Percentiles rank a stretch among this genome's conserved stretches.
Evolutionary conservation across 1,140 invertebrate species (phyloP).

Genomic region (Lepidostoma basale): DNA sequence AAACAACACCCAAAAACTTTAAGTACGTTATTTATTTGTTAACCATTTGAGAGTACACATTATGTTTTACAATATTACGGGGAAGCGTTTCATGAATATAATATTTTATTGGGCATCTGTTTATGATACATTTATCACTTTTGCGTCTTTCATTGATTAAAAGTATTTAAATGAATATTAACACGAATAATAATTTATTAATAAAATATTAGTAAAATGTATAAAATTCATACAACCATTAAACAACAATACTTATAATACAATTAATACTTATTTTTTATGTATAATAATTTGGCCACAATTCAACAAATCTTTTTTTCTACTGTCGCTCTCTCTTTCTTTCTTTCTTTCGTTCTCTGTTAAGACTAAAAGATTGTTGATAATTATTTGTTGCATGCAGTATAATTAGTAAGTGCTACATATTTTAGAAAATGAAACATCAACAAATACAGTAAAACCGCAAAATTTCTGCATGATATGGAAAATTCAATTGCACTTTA

Average conservation of each 20-base stretch:
- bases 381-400: too few relatives aligned
- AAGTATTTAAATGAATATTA: constrained; percentile 31
- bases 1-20: constrained; percentile 29
- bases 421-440: too few relatives aligned
- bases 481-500: too few relatives aligned
- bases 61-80: constrained; percentile 27
- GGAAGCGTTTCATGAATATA: constrained; percentile 32
- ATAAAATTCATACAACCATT: constrained; percentile 40
- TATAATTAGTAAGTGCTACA: too few relatives aligned
- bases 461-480: too few relatives aligned
- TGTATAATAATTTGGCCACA: constrained; percentile 35
- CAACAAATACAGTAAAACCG: too few relatives aligned
- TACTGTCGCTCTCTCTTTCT: too few relatives aligned
- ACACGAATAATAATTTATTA: constrained; percentile 27
- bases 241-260: constrained; percentile 30
- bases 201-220: constrained; percentile 29
- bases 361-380: too few relatives aligned
- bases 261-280: constrained; percentile 24
- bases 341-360: neutral
- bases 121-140: constrained; percentile 47
- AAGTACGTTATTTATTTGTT: constrained; percentile 32
- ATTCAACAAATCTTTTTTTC: constrained; percentile 22
- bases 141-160: constrained; percentile 45
- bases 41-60: constrained; percentile 31
- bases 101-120: constrained; percentile 35